Conservation (phyloP, 2,797 vertebrate genomes). For the Harpagifer antarcticus region DNA sequence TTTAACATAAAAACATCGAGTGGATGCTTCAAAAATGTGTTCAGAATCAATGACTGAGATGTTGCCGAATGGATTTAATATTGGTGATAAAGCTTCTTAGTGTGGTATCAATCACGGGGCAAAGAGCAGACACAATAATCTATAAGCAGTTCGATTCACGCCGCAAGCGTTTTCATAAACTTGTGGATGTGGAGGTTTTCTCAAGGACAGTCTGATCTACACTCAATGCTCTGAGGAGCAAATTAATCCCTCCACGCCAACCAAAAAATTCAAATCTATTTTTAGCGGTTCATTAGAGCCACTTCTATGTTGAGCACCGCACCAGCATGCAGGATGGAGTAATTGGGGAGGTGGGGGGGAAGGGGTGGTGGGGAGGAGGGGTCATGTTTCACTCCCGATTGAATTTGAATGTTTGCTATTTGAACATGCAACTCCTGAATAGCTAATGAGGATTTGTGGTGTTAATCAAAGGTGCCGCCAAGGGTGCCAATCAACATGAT, state of each 20-base stretch:
- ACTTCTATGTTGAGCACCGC: constrained; percentile 11
- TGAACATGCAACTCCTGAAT: constrained; percentile 25
- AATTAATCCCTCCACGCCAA: constrained; percentile 45
- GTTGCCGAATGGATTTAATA: constrained; percentile 14
- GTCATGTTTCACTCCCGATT: constrained; percentile 28
- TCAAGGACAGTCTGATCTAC: constrained; percentile 54
- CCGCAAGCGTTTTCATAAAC: constrained; percentile 42
- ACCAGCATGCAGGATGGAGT: constrained; percentile 40
- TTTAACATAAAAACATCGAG: constrained; percentile 15
- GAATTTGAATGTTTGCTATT: constrained; percentile 50
- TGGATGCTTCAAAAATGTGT: neutral
- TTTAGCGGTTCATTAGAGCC: constrained; percentile 64
- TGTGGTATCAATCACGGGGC: constrained; percentile 11
- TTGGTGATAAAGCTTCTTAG: neutral
- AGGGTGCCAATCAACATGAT: constrained; percentile 63
- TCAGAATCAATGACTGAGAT: neutral
- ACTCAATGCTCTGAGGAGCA: constrained; percentile 36
- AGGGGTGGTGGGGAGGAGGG: neutral
- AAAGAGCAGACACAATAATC: constrained; percentile 24
- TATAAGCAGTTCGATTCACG: neutral
- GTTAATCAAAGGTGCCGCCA: constrained; percentile 54
- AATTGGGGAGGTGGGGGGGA: constrained; percentile 17
- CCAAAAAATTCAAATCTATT: constrained; percentile 55
- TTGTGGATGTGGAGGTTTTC: constrained; percentile 35
- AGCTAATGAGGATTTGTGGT: constrained; percentile 58